Conservation (phyloP, 2,113 vertebrate species). For the Odocoileus virginianus region DNA sequence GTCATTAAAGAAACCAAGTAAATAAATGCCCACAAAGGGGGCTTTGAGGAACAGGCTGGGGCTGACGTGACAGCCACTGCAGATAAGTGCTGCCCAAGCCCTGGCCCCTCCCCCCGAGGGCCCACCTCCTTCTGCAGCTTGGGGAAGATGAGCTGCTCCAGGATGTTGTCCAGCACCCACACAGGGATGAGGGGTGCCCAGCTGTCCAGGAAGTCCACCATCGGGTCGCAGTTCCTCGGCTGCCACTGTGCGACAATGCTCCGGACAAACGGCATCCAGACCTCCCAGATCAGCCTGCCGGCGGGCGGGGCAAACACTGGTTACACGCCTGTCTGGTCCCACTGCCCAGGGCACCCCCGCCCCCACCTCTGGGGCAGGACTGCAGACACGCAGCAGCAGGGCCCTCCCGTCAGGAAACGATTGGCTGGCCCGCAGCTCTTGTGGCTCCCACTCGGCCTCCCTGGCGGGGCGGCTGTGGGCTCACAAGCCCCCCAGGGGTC, state of each 20-base stretch:
- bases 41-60: not conserved
- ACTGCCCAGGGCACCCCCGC: too few species aligned
- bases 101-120: not conserved
- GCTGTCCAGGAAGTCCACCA: constrained; percentile 96
- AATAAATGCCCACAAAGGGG: not conserved
- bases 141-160: constrained; percentile 96
- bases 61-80: rapidly evolving
- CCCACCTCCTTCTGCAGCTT: constrained; percentile 95
- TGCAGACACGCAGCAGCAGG: rapidly evolving
- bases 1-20: not conserved
- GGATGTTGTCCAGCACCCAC: constrained; percentile 93
- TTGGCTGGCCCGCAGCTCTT: rapidly evolving
- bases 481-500: rapidly evolving
- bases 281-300: constrained; percentile 93
- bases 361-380: not conserved
- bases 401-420: not conserved
- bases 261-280: constrained; percentile 93
- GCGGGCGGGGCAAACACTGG: too few species aligned
- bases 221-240: constrained; percentile 90
- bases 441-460: not conserved
- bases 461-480: not conserved
- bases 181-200: constrained; percentile 91
- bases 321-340: too few species aligned
- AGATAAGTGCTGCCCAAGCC: rapidly evolving
- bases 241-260: constrained; percentile 90